Percentiles rank a stretch among this genome's conserved stretches.
phyloP scores from a whole-genome alignment of 1,140 invertebrate genomes.

The Spodoptera frugiperda region DNA sequence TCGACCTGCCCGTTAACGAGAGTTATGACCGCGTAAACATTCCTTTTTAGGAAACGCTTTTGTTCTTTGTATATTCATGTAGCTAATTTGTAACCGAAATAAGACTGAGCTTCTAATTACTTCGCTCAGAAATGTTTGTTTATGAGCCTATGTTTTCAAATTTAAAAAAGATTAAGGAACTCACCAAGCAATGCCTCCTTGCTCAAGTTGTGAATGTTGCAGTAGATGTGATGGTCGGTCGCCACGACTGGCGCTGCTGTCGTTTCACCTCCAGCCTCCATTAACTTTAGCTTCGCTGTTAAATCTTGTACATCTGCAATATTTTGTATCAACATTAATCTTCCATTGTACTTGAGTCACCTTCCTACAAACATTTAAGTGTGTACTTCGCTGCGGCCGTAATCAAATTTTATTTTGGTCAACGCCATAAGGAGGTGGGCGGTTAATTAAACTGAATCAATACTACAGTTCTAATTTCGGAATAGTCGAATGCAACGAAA shows the following conservation, averaged over 20 bases:
- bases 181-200: conserved; percentile 77
- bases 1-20: conserved; percentile 60
- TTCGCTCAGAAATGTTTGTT: conserved; percentile 5
- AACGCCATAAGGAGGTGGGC: conserved; percentile 9
- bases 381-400: not conserved
- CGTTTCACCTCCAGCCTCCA: conserved; percentile 77
- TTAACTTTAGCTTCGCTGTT: conserved; percentile 80
- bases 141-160: not conserved
- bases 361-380: not conserved
- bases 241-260: conserved; percentile 66
- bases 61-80: conserved; percentile 40
- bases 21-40: conserved; percentile 73
- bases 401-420: conserved; percentile 26
- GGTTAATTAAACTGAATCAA: conserved; percentile 26
- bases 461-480: conserved; percentile 65
- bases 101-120: conserved; percentile 31
- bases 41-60: conserved; percentile 70
- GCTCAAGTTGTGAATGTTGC: conserved; percentile 76
- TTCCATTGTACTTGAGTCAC: not conserved
- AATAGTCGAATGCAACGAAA: conserved; percentile 71
- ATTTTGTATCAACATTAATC: conserved; percentile 9
- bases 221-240: conserved; percentile 77
- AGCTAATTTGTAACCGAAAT: conserved; percentile 42
- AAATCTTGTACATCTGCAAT: conserved; percentile 79
- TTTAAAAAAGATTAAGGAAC: conserved; percentile 39